Evolutionary conservation across 2,888 invertebrate species (phyloP), one percentile per base, ranked within the genome.

Genomic region (Heliconius ethilla): DNA sequence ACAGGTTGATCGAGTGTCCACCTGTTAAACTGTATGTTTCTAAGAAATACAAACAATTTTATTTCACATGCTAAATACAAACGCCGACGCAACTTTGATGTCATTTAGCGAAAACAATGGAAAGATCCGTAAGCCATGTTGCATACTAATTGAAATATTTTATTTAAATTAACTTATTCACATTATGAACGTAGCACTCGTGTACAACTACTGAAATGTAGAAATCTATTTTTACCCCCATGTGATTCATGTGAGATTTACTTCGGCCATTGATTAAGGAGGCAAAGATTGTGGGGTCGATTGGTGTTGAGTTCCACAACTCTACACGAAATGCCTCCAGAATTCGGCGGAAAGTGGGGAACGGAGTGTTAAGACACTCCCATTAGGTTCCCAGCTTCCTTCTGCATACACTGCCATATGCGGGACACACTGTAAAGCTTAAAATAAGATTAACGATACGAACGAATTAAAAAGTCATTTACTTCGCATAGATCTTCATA

Each of bases 101-200:
- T 93, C 93, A 91, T 94, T 94, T 94, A 94, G 93, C 92, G 91
- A 92, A 93, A 91, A 94, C 94, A 94, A 94, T 94, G 93, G 93
- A 91, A 91, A 93, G 90, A 92, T 89, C 83, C 88, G 85, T 81
- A 86, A 85, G 81, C 88, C 76, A 86, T 84, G 88, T 86, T 84
- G 94, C 90, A 94, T 94, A 87, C 90, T 91, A 92, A 94, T 90
- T 88, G 83, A 79, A 80, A 88, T 87, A 89, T 84, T 91, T 92
- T 93, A 93, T 93, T 92, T 90, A 93, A 94, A 94, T 94, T 83
- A 90, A 89, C 92, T 91, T 91, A 92, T 94, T 93, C 86, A 88
- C 92, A 94, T 91, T 93, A 90, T 89, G 84, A 86, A 86, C 91
- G 89, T 91, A 92, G 90, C 86, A 84, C 88, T 85, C 76, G 75